A percentile compares a stretch with the other conserved stretches of the same genome.
phyloP scores from a whole-genome alignment of 2,113 vertebrate genomes.

The Panurus biarmicus region DNA sequence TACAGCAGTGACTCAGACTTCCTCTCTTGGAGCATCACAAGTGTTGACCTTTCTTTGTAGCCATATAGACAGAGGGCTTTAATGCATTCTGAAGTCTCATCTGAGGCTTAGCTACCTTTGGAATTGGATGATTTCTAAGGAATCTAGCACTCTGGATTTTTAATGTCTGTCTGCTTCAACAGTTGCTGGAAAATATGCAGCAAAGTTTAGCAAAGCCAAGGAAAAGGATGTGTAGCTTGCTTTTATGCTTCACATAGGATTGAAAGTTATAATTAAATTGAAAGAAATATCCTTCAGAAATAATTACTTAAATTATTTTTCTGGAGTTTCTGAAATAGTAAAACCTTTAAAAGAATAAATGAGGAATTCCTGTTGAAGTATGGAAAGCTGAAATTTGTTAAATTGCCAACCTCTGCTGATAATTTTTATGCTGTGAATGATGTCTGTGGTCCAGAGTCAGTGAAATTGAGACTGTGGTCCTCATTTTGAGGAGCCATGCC shows the following conservation, averaged over 20 bases:
- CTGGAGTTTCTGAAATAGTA: not conserved
- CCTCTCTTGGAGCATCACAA: not conserved
- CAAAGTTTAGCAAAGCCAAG: not conserved
- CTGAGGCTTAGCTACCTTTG: not conserved
- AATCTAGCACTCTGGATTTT: not conserved
- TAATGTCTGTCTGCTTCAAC: not conserved
- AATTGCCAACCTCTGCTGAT: not conserved
- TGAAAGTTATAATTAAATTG: not conserved
- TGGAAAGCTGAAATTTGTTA: not conserved
- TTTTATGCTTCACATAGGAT: not conserved
- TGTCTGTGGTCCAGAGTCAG: not conserved
- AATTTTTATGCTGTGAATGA: not conserved
- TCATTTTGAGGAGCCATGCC: not conserved
- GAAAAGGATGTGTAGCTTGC: not conserved
- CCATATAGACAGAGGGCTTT: not conserved
- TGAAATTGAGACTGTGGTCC: not conserved
- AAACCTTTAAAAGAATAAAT: not conserved
- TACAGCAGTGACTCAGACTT: not conserved
- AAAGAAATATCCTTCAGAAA: not conserved
- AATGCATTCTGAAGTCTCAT: not conserved
- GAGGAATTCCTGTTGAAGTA: not conserved
- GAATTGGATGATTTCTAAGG: not conserved
- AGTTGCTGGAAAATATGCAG: not conserved
- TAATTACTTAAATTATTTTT: not conserved
- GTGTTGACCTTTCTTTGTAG: not conserved